Percentiles rank a stretch among this genome's conserved stretches.
These are phyloP conservation scores for Meliscaeva auricollis DNA, from an alignment of 2,888 invertebrate species.

Conservation along the genomic window DNA sequence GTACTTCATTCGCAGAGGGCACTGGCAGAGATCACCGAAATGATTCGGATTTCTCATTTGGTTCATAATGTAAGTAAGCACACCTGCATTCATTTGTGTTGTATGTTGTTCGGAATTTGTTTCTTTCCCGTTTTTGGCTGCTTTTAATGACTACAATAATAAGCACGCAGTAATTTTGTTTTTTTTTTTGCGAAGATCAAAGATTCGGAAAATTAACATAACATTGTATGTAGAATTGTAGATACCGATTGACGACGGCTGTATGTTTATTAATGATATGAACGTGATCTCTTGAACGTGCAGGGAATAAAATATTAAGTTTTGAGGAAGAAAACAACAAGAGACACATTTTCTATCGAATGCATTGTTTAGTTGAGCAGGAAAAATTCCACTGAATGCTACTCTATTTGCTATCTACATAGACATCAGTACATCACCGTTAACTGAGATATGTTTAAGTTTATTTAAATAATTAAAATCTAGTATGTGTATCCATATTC, in stretches of 20 bases:
- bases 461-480: too few relatives aligned
- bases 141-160: background rate
- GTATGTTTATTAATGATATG: conserved; percentile 69
- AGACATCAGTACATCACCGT: too few relatives aligned
- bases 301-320: conserved; percentile 38
- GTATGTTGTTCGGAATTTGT: background rate
- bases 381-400: background rate
- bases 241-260: conserved; percentile 19
- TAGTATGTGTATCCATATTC: too few relatives aligned
- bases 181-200: conserved; percentile 9
- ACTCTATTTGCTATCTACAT: background rate
- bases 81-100: background rate
- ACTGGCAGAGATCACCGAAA: conserved; percentile 97
- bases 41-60: conserved; percentile 96
- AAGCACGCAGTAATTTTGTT: conserved; percentile 17
- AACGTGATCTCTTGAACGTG: conserved; percentile 54
- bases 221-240: background rate
- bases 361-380: conserved; percentile 1
- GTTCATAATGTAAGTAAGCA: conserved; percentile 89
- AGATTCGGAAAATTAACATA: conserved; percentile 39
- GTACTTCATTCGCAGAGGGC: conserved; percentile 94
- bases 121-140: background rate
- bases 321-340: conserved; percentile 50
- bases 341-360: background rate
- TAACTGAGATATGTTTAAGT: too few relatives aligned